Conservation (phyloP, 2,888 invertebrate species). For the Xanthia togata region DNA sequence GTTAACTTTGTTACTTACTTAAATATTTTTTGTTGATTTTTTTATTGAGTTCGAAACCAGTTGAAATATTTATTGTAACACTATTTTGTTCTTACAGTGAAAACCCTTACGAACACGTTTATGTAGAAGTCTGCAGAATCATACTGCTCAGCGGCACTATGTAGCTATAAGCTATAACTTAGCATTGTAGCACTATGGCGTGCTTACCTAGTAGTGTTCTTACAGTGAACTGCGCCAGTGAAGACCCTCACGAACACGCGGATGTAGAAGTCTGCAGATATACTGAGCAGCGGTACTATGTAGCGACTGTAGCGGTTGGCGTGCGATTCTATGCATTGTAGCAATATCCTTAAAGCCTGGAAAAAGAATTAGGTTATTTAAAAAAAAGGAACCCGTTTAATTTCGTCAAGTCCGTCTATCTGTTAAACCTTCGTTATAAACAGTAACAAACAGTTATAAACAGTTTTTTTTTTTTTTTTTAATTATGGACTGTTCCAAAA, state of each 20-base stretch:
- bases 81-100: conserved; percentile 88
- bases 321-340: conserved; percentile 97
- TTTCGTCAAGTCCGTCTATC: background rate
- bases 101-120: conserved; percentile 96
- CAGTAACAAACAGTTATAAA: no score
- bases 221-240: conserved; percentile 95
- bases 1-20: background rate
- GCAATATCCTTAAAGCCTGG: conserved; percentile 97
- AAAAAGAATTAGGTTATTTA: background rate
- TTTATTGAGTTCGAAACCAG: background rate
- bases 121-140: conserved; percentile 98
- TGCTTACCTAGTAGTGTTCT: conserved; percentile 94
- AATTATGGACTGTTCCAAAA: background rate
- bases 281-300: conserved; percentile 96
- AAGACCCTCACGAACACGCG: conserved; percentile 97
- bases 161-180: conserved; percentile 88
- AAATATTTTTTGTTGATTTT: background rate
- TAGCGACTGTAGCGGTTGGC: conserved; percentile 98
- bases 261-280: conserved; percentile 99
- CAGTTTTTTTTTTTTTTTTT: no score
- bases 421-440: background rate
- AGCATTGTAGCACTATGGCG: conserved; percentile 1
- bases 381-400: background rate
- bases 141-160: conserved; percentile 97
- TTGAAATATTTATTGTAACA: background rate